Evolutionary conservation across 2,888 invertebrate species (phyloP).

Genomic region (Strigamia maritima): DNA sequence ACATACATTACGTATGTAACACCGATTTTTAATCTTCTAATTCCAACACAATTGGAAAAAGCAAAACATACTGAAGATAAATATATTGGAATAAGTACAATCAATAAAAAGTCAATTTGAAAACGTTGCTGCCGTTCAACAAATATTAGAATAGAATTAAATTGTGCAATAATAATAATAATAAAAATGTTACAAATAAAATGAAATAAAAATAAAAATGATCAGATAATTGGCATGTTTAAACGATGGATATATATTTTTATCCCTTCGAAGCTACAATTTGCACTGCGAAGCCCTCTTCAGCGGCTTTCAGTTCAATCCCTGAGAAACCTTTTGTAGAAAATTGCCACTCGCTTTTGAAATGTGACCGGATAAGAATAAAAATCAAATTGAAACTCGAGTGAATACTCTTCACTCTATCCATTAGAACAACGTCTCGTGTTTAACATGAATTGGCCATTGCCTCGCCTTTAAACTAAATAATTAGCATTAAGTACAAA

Average conservation of each 20-base stretch:
- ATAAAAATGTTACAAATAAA: too few species aligned
- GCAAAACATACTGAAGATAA: not conserved
- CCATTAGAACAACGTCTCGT: not conserved
- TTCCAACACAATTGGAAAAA: not conserved
- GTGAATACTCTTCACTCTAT: not conserved
- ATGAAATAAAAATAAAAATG: not conserved
- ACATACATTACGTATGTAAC: too few species aligned
- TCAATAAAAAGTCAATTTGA: not conserved
- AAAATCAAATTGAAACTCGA: slow-evolving; percentile 12
- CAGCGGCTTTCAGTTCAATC: not conserved
- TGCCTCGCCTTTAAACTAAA: not conserved
- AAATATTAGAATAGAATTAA: not conserved
- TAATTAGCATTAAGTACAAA: slow-evolving; percentile 13
- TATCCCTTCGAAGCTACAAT: not conserved
- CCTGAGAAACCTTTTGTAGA: slow-evolving; percentile 31
- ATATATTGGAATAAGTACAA: not conserved
- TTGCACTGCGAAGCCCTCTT: slow-evolving; percentile 5
- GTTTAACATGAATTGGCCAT: slow-evolving; percentile 21
- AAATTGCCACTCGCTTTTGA: slow-evolving; percentile 18
- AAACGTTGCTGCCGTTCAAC: not conserved
- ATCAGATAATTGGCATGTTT: not conserved
- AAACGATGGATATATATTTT: not conserved
- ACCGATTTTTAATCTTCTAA: too few species aligned
- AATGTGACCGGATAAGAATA: slow-evolving; percentile 7
- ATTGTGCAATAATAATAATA: not conserved